Conservation (phyloP, 2,888 invertebrate genomes). For the Acanthoscelides obtectus region DNA sequence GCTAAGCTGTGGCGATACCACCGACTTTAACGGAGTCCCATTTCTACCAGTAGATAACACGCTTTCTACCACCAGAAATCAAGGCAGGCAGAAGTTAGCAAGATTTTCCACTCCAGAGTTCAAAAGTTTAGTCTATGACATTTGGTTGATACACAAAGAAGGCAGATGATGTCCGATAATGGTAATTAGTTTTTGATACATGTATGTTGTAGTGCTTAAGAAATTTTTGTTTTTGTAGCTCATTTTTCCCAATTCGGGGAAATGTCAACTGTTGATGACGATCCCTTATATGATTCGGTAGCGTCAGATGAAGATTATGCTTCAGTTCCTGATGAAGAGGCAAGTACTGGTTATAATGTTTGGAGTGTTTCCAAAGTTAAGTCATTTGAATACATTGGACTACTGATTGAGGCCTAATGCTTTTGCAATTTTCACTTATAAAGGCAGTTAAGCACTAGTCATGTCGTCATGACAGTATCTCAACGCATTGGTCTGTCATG, state of each 20-base stretch:
- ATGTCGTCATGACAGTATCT: too few relatives aligned
- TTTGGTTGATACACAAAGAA: slow-evolving; percentile 83
- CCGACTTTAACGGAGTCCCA: slow-evolving; percentile 77
- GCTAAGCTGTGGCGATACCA: slow-evolving; percentile 69
- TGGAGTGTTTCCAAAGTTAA: too few relatives aligned
- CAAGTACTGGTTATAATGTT: slow-evolving; percentile 9
- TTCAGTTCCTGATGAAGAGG: slow-evolving; percentile 50
- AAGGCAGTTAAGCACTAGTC: too few relatives aligned
- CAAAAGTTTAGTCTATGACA: slow-evolving; percentile 84
- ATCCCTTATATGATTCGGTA: slow-evolving; percentile 93
- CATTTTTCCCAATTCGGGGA: slow-evolving; percentile 44
- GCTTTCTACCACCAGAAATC: slow-evolving; percentile 92
- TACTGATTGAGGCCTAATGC: too few relatives aligned
- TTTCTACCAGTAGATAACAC: slow-evolving; percentile 96
- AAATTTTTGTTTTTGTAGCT: slow-evolving; percentile 13
- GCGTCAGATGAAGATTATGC: slow-evolving; percentile 95
- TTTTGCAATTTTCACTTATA: too few relatives aligned
- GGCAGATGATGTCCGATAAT: slow-evolving; percentile 54
- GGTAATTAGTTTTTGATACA: slow-evolving; percentile 22
- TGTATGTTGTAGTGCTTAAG: neutral
- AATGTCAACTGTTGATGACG: slow-evolving; percentile 77
- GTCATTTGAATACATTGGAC: too few relatives aligned
- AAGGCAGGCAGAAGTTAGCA: slow-evolving; percentile 95
- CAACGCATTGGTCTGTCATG: too few relatives aligned
- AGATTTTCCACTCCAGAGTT: slow-evolving; percentile 87